Base-by-base conservation (phyloP, 2,797 vertebrate species). In the Hoplostethus atlanticus region DNA sequence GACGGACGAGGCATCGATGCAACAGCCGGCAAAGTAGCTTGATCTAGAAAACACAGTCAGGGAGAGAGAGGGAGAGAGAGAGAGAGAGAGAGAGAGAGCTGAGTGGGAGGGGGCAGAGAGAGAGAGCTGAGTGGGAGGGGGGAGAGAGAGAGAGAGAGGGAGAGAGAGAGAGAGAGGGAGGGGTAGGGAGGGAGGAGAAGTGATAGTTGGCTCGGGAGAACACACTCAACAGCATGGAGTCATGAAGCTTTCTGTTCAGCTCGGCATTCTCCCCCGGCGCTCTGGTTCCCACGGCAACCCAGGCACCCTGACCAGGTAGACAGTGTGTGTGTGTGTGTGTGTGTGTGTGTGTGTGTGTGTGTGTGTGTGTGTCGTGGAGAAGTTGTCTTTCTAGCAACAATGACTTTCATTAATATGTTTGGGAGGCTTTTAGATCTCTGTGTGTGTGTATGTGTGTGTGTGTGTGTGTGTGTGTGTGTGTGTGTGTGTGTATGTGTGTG, bases 241-340 rank as follows among this genome's bases (percentile, higher is more conserved):
- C 89, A 93, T 93, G 91, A 93, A 90, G 80, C 91, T 92, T 59
- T 91, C 92, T 51, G 88, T 92, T 74, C 90, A 88, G 80, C 79
- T 88, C 47, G 79, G 87, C 79, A 70, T 89, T 91, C 90, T 84
- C 66, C 85, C 77, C 5, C 83, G 83, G 80, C 77, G 36, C 77
- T 70, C 87, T 38, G 80, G 89, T 92, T 89, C 85, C 91, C 88
- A 87, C 83, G 61, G 91, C 88, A 91, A 91, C 89, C 67, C 64
- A 36, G 81, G 83, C 77, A 76, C 81, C 82, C 85, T 83, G 50
- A 83, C 64, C 87, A 92, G 91, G 92, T 93, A 92, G 72, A 48
- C 9, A 21, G 50, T n/a, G 74, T 70, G 60, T 34, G 1, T 61
- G 5, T 38, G 42, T 78, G 62, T 64, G 70, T 82, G 65, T 58